These are phyloP conservation scores for Sinopyrophorus schimmeli DNA, from an alignment of 2,888 invertebrate species.

Conservation along the genomic window DNA sequence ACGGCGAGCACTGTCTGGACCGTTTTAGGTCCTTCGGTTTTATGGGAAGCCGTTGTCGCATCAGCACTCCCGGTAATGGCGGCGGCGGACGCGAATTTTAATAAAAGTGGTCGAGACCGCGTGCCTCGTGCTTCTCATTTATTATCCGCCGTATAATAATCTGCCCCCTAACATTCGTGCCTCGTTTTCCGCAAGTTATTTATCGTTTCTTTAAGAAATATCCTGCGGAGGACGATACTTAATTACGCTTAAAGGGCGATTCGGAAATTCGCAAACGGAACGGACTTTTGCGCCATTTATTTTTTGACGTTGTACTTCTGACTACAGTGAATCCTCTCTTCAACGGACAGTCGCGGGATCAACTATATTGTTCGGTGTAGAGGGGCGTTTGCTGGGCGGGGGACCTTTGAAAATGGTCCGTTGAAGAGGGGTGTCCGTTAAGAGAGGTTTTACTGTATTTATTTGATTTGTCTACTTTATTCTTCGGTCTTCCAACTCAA, in stretches of 20 bases:
- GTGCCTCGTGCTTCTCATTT: constrained; percentile 33
- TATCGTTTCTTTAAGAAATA: constrained; percentile 33
- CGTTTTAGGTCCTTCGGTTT: constrained; percentile 33
- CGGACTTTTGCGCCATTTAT: too few species aligned
- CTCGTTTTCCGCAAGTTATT: constrained; percentile 36
- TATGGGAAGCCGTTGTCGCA: constrained; percentile 45
- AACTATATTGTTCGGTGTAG: too few species aligned
- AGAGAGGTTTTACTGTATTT: too few species aligned
- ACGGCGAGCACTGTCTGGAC: constrained; percentile 5
- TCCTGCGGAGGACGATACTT: constrained; percentile 6
- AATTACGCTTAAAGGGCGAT: constrained; percentile 16
- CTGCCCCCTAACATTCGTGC: constrained; percentile 38
- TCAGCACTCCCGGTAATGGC: constrained; percentile 42
- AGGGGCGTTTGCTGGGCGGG: too few species aligned
- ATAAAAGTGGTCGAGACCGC: constrained; percentile 42
- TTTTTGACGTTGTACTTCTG: too few species aligned
- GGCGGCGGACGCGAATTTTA: constrained; percentile 43
- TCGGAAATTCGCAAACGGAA: too few species aligned
- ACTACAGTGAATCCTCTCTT: too few species aligned
- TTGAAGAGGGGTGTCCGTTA: too few species aligned
- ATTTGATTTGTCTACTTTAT: too few species aligned
- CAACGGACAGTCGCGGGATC: too few species aligned
- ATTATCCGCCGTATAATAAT: constrained; percentile 36
- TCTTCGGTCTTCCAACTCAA: too few species aligned
- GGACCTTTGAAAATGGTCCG: too few species aligned